Base-by-base conservation (phyloP, 1,140 invertebrate species). In the Mya arenaria region DNA sequence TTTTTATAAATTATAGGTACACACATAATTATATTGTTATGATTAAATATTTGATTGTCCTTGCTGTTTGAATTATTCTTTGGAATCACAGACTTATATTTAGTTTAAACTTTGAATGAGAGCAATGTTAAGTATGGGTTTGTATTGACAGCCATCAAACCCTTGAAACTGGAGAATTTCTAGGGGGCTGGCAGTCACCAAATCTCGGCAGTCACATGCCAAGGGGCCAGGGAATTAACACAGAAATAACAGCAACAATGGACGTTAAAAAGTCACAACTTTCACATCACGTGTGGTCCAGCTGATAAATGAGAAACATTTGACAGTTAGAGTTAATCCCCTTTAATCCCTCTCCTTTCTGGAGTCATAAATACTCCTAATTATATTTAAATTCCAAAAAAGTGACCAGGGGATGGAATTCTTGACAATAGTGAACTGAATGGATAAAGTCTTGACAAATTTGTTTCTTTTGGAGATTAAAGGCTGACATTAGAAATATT, bases 351-450 rank as follows among this genome's bases (percentile, higher is more conserved):
- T 63, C 68, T 78, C 65, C 30, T 30, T 68, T 66, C 63, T 44
- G 75, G 60, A 68, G 75, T 56, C 75, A 78, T 78, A 78, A 78
- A 78, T 78, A 78, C 62, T 56, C 25, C 62, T 78, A 78, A 78
- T 78, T 68, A 58, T 68, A 66, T 78, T 56, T 65, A 68, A 78
- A 78, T 68, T 78, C 48, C 10, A 68, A 78, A 55, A 55, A n/a
- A 37, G 15, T 68, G 63, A 55, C 30, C n/a, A 78, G 66, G 34
- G 39, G 17, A 30, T 23, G 60, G 30, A 62, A 23, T 62, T 62
- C 32, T 62, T 30, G 25, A 34, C 32, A 30, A 28, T 17, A 13
- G n/a, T 15, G n/a, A 13, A 15, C 44, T 48, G 44, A 48, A 48
- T 48, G 44, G 13, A 15, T 15, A 13, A 48, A n/a, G 44, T n/a